These are phyloP conservation scores for Peromyscus polionotus DNA, from an alignment of 2,113 vertebrate species.

Conservation along the genomic window DNA sequence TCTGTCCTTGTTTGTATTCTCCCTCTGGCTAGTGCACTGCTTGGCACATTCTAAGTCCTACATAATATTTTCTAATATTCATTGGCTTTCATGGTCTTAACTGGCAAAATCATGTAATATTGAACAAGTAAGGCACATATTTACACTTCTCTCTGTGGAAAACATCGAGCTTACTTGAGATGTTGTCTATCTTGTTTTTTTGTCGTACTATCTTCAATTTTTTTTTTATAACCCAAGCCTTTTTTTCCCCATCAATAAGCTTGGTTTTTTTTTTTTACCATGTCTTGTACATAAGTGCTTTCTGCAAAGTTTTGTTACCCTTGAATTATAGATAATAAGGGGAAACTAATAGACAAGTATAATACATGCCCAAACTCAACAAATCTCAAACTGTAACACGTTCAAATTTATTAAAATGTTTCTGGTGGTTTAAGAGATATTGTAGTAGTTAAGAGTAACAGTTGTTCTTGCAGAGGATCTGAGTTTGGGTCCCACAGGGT, in stretches of 20 bases:
- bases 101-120: not conserved
- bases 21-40: not conserved
- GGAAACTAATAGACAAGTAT: not conserved
- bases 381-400: not conserved
- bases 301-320: not conserved
- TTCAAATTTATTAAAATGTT: not conserved
- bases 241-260: not conserved
- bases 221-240: not conserved
- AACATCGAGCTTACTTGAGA: not conserved
- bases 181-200: not conserved
- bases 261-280: not conserved
- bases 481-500: not conserved
- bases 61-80: not conserved
- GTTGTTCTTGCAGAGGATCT: not conserved
- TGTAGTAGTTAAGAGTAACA: not conserved
- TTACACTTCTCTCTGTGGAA: not conserved
- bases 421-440: not conserved
- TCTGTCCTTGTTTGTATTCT: not conserved
- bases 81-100: not conserved
- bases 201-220: not conserved
- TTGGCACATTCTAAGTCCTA: not conserved
- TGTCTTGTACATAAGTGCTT: not conserved
- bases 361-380: not conserved
- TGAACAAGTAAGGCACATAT: not conserved
- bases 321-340: not conserved